Evolutionary conservation across 2,888 invertebrate genomes (phyloP), one percentile per base, ranked within the genome.

Genomic region (Julus scandinavius): DNA sequence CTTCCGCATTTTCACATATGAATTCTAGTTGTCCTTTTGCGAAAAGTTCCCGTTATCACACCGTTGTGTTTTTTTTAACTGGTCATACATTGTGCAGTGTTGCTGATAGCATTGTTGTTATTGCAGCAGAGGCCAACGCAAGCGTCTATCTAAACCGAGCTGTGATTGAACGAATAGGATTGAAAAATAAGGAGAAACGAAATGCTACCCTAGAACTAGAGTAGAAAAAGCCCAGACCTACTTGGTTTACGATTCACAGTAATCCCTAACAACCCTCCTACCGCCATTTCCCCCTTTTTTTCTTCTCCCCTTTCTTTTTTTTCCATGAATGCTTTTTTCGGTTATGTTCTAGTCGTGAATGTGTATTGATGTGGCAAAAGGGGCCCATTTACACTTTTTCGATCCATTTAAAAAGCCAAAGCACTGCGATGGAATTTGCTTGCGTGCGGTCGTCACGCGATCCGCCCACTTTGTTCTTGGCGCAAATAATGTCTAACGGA

Each of bases 291-390:
- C 63, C 9, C 49, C 49, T 49, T 7, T 49, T 49, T 49, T 9
- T 9, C 49, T 9, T 49, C 63, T n/a, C 13, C n/a, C n/a, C 7
- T n/a, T 20, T 7, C n/a, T n/a, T 63, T 63, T 63, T 63, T 63
- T 63, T 13, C 13, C 63, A 3, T 3, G 63, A n/a, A n/a, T 17
- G 63, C 63, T n/a, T 63, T 63, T 63, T n/a, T 49, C 54, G 54
- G 15, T 2, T 15, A 54, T 54, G 54, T 54, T 54, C 54, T 54
- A 13, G 54, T 54, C 54, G 54, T 63, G 63, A n/a, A 63, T 63
- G 63, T 63, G n/a, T n/a, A 63, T 63, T n/a, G n/a, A n/a, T 63
- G 63, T 63, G 63, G 63, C n/a, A 63, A n/a, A 63, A n/a, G 54
- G 54, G 54, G 54, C 54, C 54, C 54, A 54, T 54, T 54, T 54